These are phyloP conservation scores for Pagetopsis macropterus DNA, from an alignment of 2,797 vertebrate species.

Conservation along the genomic window DNA sequence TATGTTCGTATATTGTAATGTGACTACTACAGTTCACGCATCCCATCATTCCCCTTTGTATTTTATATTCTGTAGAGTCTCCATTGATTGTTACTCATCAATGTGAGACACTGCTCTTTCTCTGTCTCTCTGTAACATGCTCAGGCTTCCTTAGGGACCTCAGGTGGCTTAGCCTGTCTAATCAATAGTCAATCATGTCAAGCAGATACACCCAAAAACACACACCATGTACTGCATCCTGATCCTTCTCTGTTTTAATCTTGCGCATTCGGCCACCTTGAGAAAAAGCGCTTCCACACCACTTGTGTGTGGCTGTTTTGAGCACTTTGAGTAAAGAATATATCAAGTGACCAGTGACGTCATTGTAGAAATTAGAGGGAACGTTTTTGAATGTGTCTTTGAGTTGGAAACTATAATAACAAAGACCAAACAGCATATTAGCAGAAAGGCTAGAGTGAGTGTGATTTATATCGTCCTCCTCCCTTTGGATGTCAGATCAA, in stretches of 20 bases:
- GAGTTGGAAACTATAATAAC: no score
- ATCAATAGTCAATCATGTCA: constrained; percentile 47
- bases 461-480: no score
- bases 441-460: no score
- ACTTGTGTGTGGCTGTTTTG: no score
- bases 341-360: no score
- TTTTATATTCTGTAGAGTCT: constrained; percentile 5
- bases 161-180: constrained; percentile 14
- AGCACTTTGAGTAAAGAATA: no score
- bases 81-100: constrained; percentile 24
- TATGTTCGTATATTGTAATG: background rate
- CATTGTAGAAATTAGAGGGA: no score
- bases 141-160: constrained; percentile 5
- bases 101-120: background rate
- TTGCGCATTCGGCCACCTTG: no score
- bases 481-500: no score
- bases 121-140: background rate
- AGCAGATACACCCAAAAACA: background rate
- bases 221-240: constrained; percentile 5
- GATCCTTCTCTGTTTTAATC: constrained; percentile 7
- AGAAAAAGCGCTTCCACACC: no score
- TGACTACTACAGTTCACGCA: background rate
- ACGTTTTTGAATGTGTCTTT: no score
- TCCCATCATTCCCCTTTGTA: background rate
- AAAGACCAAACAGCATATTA: no score